Conservation (phyloP, 37 sponge, comb jelly and placozoan species). For the Ephydatia muelleri region DNA sequence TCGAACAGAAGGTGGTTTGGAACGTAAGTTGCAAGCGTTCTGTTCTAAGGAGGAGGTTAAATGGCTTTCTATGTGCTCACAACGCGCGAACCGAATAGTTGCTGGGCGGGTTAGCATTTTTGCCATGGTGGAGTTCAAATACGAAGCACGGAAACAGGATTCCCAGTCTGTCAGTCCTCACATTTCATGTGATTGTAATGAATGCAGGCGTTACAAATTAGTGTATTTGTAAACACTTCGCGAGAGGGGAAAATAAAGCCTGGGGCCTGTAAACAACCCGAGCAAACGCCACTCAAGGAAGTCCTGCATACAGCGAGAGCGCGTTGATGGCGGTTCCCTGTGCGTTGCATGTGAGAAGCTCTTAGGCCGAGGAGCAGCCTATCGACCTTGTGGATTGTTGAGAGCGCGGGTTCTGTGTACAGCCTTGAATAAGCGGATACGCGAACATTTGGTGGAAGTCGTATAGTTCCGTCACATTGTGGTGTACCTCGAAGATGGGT, state of each 20-base stretch:
- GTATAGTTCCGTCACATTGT: not conserved
- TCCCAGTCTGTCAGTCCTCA: not conserved
- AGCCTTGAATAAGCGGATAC: not conserved
- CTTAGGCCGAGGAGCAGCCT: not conserved
- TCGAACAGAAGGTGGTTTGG: not conserved
- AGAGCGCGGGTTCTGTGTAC: not conserved
- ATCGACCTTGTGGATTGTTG: not conserved
- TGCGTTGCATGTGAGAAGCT: not conserved
- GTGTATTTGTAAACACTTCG: not conserved
- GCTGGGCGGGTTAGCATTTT: not conserved
- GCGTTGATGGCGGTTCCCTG: not conserved
- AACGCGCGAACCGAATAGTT: not conserved
- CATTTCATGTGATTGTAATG: not conserved
- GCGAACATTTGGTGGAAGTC: not conserved
- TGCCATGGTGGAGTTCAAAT: not conserved
- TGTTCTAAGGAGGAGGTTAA: not conserved
- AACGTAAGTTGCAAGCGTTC: not conserved
- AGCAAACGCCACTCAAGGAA: not conserved
- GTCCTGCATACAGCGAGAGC: not conserved
- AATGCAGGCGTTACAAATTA: not conserved
- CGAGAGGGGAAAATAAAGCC: not conserved
- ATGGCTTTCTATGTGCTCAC: not conserved
- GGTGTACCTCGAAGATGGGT: not conserved
- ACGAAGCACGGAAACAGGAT: not conserved
- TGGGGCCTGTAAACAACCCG: not conserved